Conservation (phyloP, 2,113 vertebrate genomes). For the Raja brachyura region DNA sequence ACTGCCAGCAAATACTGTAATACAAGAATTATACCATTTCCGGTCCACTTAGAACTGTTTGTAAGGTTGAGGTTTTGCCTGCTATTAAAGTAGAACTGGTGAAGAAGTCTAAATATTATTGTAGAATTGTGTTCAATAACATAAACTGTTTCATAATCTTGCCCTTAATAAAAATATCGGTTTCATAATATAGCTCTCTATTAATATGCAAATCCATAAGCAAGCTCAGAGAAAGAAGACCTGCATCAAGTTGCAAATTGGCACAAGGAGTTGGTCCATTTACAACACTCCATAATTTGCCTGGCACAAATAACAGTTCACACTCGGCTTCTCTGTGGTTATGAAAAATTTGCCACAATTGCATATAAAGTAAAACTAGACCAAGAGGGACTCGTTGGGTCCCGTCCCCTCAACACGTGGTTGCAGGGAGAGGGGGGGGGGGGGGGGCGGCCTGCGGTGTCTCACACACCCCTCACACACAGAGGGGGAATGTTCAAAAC, state of each 20-base stretch:
- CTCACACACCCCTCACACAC: no score
- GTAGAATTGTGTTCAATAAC: neutral
- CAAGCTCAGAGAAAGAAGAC: neutral
- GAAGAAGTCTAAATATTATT: neutral
- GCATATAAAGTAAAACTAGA: neutral
- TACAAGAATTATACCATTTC: neutral
- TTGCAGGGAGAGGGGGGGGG: no score
- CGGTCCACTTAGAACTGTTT: neutral
- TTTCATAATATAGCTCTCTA: neutral
- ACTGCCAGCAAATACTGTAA: neutral
- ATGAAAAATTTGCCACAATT: neutral
- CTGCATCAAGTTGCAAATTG: neutral
- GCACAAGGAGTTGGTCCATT: neutral
- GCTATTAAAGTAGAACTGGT: neutral
- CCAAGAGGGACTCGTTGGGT: no score
- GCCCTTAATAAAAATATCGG: neutral
- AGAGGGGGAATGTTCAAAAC: no score
- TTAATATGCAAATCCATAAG: neutral
- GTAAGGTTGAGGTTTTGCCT: neutral
- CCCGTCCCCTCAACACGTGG: no score
- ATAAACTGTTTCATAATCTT: neutral
- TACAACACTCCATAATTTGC: neutral
- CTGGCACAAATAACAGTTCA: neutral
- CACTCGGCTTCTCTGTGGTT: neutral
- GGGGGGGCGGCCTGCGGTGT: no score